Evolutionary conservation across 2,888 invertebrate genomes (phyloP), one percentile per base, ranked within the genome.

Genomic region (Drosophila lacicola): DNA sequence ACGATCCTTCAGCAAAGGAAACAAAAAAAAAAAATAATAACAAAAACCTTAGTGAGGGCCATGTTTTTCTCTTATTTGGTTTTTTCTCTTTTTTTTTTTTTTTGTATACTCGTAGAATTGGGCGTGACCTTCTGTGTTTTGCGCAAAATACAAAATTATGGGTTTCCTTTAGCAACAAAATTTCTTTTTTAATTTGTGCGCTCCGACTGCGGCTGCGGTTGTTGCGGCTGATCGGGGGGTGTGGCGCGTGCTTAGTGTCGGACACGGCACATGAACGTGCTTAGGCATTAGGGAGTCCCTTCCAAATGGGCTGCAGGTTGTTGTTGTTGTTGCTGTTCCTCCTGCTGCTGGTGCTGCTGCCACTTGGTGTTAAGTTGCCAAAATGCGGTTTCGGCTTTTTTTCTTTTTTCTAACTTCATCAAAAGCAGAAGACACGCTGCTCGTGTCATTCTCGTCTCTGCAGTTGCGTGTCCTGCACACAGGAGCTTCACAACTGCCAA

Each of bases 81-180:
- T 8, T 17, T 47, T 73, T 58, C 41, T 44, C 50, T 49, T 42
- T 51, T 2, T 25, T 53, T 72, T 61, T 73, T 56, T 56, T 53
- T 61, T 65, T 53, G 19, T 19, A 8, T 29, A 25, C 11, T 53
- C n/a, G 17, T 51, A 64, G 64, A 70, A 72, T 54, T 66, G 83
- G 83, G 90, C 83, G 83, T 89, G 83, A 75, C 70, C 74, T 71
- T 62, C 42, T 64, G 68, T 66, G 87, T 80, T 86, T 82, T 83
- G 76, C 64, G 49, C 88, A 84, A 89, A 84, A 73, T 89, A 84
- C 88, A 65, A 84, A 84, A 84, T 84, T 84, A 84, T 84, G 90
- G 83, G 83, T 86, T 84, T 73, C 72, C 78, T 65, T 64, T 61
- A 64, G 77, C 69, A 61, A 50, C 55, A 55, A 56, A 75, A 76